Base-by-base conservation (phyloP, 2,113 vertebrate species). In the Riparia riparia region DNA sequence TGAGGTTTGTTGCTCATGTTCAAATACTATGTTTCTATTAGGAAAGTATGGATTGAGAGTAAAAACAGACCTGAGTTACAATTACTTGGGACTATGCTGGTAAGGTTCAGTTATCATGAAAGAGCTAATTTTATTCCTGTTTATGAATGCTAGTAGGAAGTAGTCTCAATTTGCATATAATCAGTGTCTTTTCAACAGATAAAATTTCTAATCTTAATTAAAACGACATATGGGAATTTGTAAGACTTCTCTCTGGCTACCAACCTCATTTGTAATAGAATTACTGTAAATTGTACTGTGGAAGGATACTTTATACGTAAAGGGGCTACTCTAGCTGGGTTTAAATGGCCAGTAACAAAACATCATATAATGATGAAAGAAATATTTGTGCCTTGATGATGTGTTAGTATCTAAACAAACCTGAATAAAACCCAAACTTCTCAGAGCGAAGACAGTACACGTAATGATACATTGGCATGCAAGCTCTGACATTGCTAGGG, bases 141-240 rank as follows among this genome's bases (percentile, higher is more conserved):
- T 93, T 85, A 93, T 91, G 73, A 87, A 47, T 82, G 41, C 28
- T 82, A 54, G n/a, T 80, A 80, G 74, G 37, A 26, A 50, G 28
- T 88, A 73, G 68, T 94, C 63, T 77, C 54, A 61, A 17, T 92
- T 92, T 95, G 82, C 54, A 57, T 85, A 61, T 65, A 92, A 91
- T 92, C 44, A 7, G 65, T 70, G 51, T 95, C 44, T 73, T 89
- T 89, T 92, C 61, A 78, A 68, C 44, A 78, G 93, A 83, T 85
- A 79, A 89, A 92, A 78, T 24, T 90, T 73, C 5, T 89, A 81
- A 93, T 86, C 60, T 78, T 93, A 90, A 90, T 95, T 92, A 71
- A 78, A 83, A 56, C 58, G 12, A 51, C 0, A 0, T 84, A 18
- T 37, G 83, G 73, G 86, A 92, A 81, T 96, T 95, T 28, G 25